Evolutionary conservation across 2,113 vertebrate species (phyloP).

Genomic region (Mastomys coucha): DNA sequence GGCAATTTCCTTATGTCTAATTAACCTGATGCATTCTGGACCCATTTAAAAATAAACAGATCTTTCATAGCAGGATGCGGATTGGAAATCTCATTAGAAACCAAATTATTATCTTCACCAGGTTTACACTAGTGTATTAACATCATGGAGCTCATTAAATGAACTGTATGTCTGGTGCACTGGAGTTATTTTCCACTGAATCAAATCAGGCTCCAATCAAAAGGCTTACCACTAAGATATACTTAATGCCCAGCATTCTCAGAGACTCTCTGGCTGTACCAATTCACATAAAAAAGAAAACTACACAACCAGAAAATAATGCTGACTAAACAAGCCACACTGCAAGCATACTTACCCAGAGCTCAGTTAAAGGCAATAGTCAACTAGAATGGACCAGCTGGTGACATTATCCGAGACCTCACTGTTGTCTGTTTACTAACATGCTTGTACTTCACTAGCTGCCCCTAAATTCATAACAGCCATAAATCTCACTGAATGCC

Average conservation of each 20-base stretch:
- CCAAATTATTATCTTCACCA: constrained; percentile 85
- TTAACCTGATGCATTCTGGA: constrained; percentile 12
- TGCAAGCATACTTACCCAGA: constrained; percentile 72
- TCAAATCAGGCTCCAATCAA: constrained; percentile 85
- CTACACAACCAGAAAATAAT: constrained; percentile 65
- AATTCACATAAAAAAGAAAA: constrained; percentile 80
- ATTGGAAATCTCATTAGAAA: constrained; percentile 85
- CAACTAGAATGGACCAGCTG: constrained; percentile 76
- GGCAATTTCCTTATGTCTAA: constrained; percentile 24
- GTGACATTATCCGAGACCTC: constrained; percentile 75
- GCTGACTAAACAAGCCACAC: constrained; percentile 72
- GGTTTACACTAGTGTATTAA: constrained; percentile 86
- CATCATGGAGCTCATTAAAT: constrained; percentile 85
- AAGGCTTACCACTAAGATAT: constrained; percentile 83
- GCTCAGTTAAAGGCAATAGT: constrained; percentile 74
- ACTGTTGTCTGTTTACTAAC: constrained; percentile 67
- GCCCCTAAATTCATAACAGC: constrained; percentile 67
- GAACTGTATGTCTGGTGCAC: constrained; percentile 86
- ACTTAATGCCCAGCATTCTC: constrained; percentile 78
- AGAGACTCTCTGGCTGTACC: constrained; percentile 76
- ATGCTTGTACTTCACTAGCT: constrained; percentile 70
- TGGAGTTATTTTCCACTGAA: constrained; percentile 85
- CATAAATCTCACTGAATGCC: constrained; percentile 64
- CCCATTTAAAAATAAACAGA: constrained; percentile 47
- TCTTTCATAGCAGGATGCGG: constrained; percentile 80